These are phyloP conservation scores for Hypsopygia costalis DNA, from an alignment of 2,888 invertebrate genomes.

Conservation along the genomic window DNA sequence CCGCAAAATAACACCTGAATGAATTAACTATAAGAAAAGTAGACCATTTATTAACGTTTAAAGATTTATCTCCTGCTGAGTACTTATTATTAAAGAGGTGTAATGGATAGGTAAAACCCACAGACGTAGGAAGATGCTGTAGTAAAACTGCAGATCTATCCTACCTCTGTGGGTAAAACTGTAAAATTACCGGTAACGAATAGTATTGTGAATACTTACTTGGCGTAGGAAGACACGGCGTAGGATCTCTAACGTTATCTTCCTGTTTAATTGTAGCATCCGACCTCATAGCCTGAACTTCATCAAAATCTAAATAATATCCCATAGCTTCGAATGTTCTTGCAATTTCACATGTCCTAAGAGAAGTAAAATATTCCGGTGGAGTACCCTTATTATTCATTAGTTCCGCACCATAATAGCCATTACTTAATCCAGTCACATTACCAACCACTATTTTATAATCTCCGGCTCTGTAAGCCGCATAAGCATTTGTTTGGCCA, in stretches of 20 bases:
- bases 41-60: too few species aligned
- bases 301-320: slow-evolving; percentile 40
- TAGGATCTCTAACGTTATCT: slow-evolving; percentile 47
- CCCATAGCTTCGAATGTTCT: slow-evolving; percentile 51
- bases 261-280: slow-evolving; percentile 49
- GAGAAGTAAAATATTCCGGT: slow-evolving; percentile 49
- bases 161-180: too few species aligned
- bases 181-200: too few species aligned
- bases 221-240: slow-evolving; percentile 52
- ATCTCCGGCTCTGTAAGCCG: slow-evolving; percentile 80
- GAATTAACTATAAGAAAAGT: too few species aligned
- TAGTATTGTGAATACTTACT: too few species aligned
- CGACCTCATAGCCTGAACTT: slow-evolving; percentile 42
- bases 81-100: too few species aligned
- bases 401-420: slow-evolving; percentile 55
- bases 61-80: too few species aligned
- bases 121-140: too few species aligned
- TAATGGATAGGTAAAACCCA: too few species aligned
- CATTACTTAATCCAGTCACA: slow-evolving; percentile 55
- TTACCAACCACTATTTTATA: slow-evolving; percentile 83
- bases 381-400: slow-evolving; percentile 44
- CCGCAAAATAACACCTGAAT: too few species aligned
- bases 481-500: slow-evolving; percentile 70
- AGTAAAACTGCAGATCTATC: too few species aligned
- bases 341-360: slow-evolving; percentile 48